A percentile compares a stretch with the other conserved stretches of the same genome.
phyloP scores from a whole-genome alignment of 2,113 vertebrate genomes.

The Carassius carassius region DNA sequence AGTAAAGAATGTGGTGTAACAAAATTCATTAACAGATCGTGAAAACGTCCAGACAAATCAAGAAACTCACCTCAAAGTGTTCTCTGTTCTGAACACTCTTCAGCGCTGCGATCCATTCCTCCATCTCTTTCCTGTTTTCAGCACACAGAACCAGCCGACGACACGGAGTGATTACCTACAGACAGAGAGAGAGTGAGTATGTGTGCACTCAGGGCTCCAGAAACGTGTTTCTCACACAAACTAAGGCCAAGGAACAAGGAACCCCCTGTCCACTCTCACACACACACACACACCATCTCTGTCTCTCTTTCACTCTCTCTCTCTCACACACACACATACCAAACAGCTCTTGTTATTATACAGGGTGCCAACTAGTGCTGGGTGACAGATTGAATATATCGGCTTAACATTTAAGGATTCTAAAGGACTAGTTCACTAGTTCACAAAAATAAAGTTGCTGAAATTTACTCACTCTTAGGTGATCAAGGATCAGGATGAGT shows the following conservation, averaged over 20 bases:
- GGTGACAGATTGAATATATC: too few species aligned
- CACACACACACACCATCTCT: not conserved
- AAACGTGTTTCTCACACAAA: slow-evolving; percentile 17
- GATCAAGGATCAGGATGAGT: too few species aligned
- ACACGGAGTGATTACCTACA: slow-evolving; percentile 94
- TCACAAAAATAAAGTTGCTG: too few species aligned
- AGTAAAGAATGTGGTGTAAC: not conserved
- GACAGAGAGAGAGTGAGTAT: not conserved
- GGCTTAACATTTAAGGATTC: too few species aligned
- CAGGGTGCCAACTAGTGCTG: too few species aligned
- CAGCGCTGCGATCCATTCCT: slow-evolving; percentile 95
- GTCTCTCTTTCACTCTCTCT: too few species aligned
- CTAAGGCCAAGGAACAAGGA: slow-evolving; percentile 12
- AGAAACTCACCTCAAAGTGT: slow-evolving; percentile 86
- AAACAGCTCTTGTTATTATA: too few species aligned
- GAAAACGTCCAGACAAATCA: not conserved
- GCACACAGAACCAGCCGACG: slow-evolving; percentile 92
- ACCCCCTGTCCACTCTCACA: not conserved
- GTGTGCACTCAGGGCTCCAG: not conserved
- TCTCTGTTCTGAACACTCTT: slow-evolving; percentile 90
- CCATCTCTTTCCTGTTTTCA: slow-evolving; percentile 98
- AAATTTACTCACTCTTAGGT: too few species aligned
- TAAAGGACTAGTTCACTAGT: too few species aligned
- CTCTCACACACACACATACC: too few species aligned
- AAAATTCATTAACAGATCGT: too few species aligned